Evolutionary conservation across 2,113 vertebrate genomes (phyloP).

Genomic region (Oreochromis tanganicae): DNA sequence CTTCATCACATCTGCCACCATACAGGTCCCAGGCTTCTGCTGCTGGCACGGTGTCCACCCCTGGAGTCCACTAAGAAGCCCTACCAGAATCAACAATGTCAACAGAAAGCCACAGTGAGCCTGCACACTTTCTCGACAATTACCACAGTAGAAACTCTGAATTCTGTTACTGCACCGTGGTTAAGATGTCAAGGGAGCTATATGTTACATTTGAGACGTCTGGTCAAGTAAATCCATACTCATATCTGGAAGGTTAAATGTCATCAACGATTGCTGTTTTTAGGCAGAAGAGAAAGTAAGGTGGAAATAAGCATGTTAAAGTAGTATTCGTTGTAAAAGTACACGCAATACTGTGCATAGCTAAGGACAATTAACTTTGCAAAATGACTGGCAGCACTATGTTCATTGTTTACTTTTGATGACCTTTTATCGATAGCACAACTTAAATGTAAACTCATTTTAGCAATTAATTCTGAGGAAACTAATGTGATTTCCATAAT

Average conservation of each 20-base stretch:
- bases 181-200: not conserved
- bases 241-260: not conserved
- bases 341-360: not conserved
- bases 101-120: constrained; percentile 42
- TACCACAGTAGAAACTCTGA: not conserved
- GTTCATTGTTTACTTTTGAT: not conserved
- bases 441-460: not conserved
- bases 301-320: not conserved
- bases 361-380: not conserved
- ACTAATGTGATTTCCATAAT: not conserved
- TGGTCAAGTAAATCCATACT: not conserved
- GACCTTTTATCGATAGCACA: not conserved
- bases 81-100: constrained; percentile 58
- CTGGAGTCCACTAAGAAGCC: constrained; percentile 17
- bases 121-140: constrained; percentile 20
- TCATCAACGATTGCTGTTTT: not conserved
- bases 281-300: not conserved
- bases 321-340: not conserved
- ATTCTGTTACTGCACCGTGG: not conserved
- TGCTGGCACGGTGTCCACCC: constrained; percentile 48
- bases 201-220: not conserved
- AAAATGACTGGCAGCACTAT: not conserved
- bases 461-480: not conserved
- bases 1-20: constrained; percentile 63
- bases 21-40: constrained; percentile 38